Base-by-base conservation (phyloP, 1,140 invertebrate genomes). In the Mya arenaria region DNA sequence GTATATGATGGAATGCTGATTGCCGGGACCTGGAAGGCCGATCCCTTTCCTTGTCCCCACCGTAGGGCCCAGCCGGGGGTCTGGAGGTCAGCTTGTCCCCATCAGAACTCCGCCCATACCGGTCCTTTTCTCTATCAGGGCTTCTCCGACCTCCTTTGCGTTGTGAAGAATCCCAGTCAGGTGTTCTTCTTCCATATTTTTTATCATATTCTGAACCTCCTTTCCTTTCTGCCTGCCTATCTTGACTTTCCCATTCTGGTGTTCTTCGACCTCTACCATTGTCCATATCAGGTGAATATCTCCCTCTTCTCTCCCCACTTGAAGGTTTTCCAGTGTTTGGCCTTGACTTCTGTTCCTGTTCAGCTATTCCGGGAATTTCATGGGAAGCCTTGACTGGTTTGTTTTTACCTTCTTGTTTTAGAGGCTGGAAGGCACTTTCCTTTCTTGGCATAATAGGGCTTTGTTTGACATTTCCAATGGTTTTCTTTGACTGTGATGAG, bases 1-100 rank as follows among this genome's bases (percentile, higher is more conserved):
- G 84, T 28, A 86, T 85, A 52, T 86, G 86, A 41, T 90, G 89
- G 79, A 90, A 88, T 58, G 89, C 89, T 52, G 86, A 87, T n/a
- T 87, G 77, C 25, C 82, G 28, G 8, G 68, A 56, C 23, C 75
- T 66, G 25, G 80, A 39, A 19, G 60, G 63, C 17, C 55, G 58
- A 37, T 48, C 60, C 32, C 65, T 68, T 23, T 73, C 55, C 10
- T 13, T 17, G 25, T 60, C 60, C 65, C 79, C 66, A 19, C 56
- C 68, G 23, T 60, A 62, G 6, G 66, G 37, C 17, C 72, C 36
- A 10, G 62, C 48, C 15, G 84, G 75, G 32, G 74, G 80, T 68
- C 69, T 48, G 2, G 69, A 56, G 30, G 77, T 39, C 25, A 80
- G 36, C 25, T 55, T 68, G 19, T 80, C 77, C n/a, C 44, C 48